Evolutionary conservation across 1,140 invertebrate species (phyloP), one percentile per base, ranked within the genome.

Genomic region (Heterodera carotae): DNA sequence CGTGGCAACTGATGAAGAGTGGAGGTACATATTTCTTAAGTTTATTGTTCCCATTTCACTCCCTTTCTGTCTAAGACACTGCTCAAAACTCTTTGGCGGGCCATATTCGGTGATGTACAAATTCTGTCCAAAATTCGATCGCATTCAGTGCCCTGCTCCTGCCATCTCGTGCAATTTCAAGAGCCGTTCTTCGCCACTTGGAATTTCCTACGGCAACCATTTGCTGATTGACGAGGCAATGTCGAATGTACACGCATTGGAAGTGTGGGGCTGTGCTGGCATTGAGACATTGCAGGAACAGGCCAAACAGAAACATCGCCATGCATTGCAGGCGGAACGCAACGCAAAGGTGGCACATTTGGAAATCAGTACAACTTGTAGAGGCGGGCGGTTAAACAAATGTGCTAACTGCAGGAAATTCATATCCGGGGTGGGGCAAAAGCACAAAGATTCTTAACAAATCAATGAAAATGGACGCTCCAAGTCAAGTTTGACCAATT

Each of bases 191-290:
- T 75, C 79, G n/a, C 34, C 27, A 39, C 36, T 79, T 34, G 78
- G 78, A 2, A 15, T 80, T 53, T 56, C 33, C 31, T 76, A 59
- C 68, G 77, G 72, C 12, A 43, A n/a, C n/a, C 62, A 4, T n/a
- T 80, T 81, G 27, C 48, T 56, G 29, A 39, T 80, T 39, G 66
- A 80, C 12, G 79, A 56, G 25, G 82, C 70, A 36, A 73, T 76
- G 73, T 43, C 34, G 64, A 53, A 80, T 62, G 62, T 76, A 10
- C 33, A 48, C 25, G n/a, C 36, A n/a, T 67, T 83, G 29, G 60
- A 75, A 31, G 81, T 83, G 33, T 82, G 82, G 82, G 81, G 81
- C n/a, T 82, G 81, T 73, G 81, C 39, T 12, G 82, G 78, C 25
- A 70, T 62, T 15, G 67, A 43, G 27, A 76, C 73, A 27, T 66